Percentiles rank a stretch among this genome's conserved stretches.
Conservation (phyloP, 2,113 vertebrate species). For the Steatornis caripensis region DNA sequence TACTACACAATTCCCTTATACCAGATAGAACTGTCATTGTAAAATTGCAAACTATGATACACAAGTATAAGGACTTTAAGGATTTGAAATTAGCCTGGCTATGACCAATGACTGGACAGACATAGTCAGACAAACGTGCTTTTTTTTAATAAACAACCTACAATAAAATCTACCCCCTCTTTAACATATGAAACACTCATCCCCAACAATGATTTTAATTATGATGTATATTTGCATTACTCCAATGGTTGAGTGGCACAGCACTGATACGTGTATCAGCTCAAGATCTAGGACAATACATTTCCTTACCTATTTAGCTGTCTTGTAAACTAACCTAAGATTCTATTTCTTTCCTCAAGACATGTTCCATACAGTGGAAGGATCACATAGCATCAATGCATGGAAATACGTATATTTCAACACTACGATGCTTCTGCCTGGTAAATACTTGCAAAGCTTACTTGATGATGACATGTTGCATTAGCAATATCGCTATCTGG, state of each 20-base stretch:
- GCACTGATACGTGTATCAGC: background rate
- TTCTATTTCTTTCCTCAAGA: background rate
- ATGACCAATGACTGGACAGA: background rate
- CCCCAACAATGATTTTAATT: background rate
- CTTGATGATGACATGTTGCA: background rate
- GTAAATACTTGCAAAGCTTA: background rate
- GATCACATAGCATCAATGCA: background rate
- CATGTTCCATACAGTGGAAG: background rate
- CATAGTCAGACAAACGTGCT: background rate
- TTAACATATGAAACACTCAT: background rate
- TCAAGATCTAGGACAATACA: background rate
- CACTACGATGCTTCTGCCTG: background rate
- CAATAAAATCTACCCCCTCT: background rate
- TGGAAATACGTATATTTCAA: background rate
- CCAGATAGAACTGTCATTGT: background rate
- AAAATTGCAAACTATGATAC: background rate
- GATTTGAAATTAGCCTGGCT: background rate
- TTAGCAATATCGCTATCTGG: background rate
- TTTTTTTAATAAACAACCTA: background rate
- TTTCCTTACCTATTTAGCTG: background rate
- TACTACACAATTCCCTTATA: background rate
- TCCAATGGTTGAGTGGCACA: background rate
- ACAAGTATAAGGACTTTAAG: background rate
- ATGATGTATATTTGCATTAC: accelerated
- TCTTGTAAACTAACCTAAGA: background rate